Evolutionary conservation across 2,113 vertebrate species (phyloP).

Genomic region (Sinocyclocheilus rhinocerous): DNA sequence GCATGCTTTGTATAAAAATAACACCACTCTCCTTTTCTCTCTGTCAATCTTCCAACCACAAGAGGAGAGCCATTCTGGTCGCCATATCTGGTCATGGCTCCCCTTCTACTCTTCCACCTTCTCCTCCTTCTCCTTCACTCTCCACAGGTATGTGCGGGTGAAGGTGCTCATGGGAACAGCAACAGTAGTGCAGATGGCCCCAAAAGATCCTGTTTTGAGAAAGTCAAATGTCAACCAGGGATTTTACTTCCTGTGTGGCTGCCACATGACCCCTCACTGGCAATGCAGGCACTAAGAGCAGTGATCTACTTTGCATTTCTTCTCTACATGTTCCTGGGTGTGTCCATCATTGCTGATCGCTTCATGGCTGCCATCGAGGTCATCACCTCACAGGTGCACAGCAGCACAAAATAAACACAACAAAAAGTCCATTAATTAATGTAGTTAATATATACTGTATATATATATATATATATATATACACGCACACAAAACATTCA

Average conservation of each 20-base stretch:
- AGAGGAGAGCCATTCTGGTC: slow-evolving; percentile 49
- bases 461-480: too few species aligned
- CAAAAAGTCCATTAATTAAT: too few species aligned
- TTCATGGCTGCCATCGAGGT: slow-evolving; percentile 98
- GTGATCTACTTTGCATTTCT: slow-evolving; percentile 89
- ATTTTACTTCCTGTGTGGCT: slow-evolving; percentile 90
- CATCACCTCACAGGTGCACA: slow-evolving; percentile 89
- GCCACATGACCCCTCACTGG: slow-evolving; percentile 80
- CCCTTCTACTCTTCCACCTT: slow-evolving; percentile 33
- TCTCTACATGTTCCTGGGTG: slow-evolving; percentile 93
- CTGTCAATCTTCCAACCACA: not conserved
- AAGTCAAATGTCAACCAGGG: slow-evolving; percentile 78
- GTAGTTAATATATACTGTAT: too few species aligned
- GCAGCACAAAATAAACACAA: not conserved
- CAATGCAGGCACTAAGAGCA: slow-evolving; percentile 84
- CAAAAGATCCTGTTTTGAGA: slow-evolving; percentile 68
- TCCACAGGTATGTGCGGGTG: slow-evolving; percentile 29
- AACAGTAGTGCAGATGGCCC: slow-evolving; percentile 48
- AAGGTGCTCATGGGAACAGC: not conserved
- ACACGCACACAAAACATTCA: too few species aligned
- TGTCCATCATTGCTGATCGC: slow-evolving; percentile 95
- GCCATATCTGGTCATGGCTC: slow-evolving; percentile 43
- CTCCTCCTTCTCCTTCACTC: slow-evolving; percentile 57
- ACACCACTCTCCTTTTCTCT: not conserved
- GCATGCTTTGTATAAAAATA: slow-evolving; percentile 5